Evolutionary conservation across 2,113 vertebrate genomes (phyloP), one percentile per base, ranked within the genome.

Genomic region (Acanthisitta chloris): DNA sequence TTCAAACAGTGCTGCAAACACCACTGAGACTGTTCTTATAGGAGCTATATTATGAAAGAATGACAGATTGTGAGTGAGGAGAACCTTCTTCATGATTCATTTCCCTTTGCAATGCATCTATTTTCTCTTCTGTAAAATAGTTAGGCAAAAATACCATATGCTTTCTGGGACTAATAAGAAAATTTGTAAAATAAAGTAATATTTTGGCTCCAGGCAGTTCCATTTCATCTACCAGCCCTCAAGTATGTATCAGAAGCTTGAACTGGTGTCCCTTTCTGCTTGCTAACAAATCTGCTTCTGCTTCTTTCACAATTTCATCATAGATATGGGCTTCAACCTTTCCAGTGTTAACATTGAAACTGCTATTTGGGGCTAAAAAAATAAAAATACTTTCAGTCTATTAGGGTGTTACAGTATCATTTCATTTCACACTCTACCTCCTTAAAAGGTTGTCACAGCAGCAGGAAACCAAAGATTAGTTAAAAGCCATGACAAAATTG

Each of bases 371-470:
- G 17, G 49, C 51, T 79, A 3, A 6, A 29, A 57, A 23, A 45
- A 38, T n/a, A 7, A 10, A 43, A 14, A 24, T 48, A 17, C 42
- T 93, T 84, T 52, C 34, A 38, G 54, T 81, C 45, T 64, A 66
- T 77, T 71, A 61, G 48, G 62, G n/a, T 77, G 38, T 36, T 74
- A 77, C 74, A 62, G 51, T 80, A 78, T 91, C 12, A 87, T 92
- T 94, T 92, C 48, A 93, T 91, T 94, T 94, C 92, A 86, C 80
- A 69, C 73, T 36, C 67, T 79, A 13, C 57, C 77, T 94, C 79
- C 81, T 94, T 93, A 93, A 96, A 91, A 96, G 76, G 79, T 78
- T 94, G 84, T 96, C 97, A 94, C 71, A 86, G 92, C 73, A 90
- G 76, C 92, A 88, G 59, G 58, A 92, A 97, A 69, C 49, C 58